Evolutionary conservation across 2,888 invertebrate genomes (phyloP).

Genomic region (Litoditis marina): DNA sequence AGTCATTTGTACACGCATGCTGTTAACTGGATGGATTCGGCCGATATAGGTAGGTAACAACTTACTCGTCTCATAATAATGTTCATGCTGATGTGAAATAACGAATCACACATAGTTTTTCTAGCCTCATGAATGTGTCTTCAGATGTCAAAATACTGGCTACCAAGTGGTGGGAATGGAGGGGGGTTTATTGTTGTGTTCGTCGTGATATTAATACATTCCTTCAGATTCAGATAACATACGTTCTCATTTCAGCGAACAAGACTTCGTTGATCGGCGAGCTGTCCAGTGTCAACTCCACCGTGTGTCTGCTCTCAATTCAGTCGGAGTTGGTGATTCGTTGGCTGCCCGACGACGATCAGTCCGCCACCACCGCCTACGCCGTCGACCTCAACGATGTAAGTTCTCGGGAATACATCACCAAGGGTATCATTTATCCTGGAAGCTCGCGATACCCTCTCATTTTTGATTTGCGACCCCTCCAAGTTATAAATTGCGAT

Average conservation of each 20-base stretch:
- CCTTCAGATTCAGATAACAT: background rate
- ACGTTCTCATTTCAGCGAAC: slow-evolving; percentile 4
- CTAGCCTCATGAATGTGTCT: too few species aligned
- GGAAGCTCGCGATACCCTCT: too few species aligned
- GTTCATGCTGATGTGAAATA: too few species aligned
- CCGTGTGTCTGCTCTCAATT: background rate
- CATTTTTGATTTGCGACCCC: too few species aligned
- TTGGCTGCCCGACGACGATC: slow-evolving; percentile 11
- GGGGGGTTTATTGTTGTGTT: too few species aligned
- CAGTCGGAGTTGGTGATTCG: slow-evolving; percentile 7
- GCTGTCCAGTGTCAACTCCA: slow-evolving; percentile 3
- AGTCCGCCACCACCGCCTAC: background rate
- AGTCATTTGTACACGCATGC: slow-evolving; percentile 33
- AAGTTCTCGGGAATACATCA: background rate
- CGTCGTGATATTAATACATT: background rate
- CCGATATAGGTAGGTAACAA: slow-evolving; percentile 25
- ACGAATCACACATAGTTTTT: too few species aligned
- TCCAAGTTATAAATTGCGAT: too few species aligned
- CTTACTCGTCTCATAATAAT: background rate
- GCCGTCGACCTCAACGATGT: slow-evolving; percentile 18
- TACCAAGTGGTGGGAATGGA: too few species aligned
- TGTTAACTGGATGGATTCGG: slow-evolving; percentile 36
- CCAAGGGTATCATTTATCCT: too few species aligned
- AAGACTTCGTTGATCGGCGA: slow-evolving; percentile 6
- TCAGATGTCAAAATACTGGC: too few species aligned